Base-by-base conservation (phyloP, 2,888 invertebrate genomes). In the Terebella lapidaria region DNA sequence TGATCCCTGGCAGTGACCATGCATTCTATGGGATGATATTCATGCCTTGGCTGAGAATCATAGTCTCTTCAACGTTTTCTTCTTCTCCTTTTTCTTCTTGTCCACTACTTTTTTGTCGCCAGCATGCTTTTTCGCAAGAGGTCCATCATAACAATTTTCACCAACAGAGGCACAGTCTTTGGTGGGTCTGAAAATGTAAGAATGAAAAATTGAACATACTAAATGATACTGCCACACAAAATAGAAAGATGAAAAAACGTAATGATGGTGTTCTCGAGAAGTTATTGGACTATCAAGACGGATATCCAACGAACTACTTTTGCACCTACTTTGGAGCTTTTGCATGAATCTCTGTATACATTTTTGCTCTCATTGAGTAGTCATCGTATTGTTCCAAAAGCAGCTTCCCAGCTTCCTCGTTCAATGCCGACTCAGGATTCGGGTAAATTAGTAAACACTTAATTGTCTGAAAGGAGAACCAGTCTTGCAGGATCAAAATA, bases 401-500 rank as follows among this genome's bases (percentile, higher is more conserved):
- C 80, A 96, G 84, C 83, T 92, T 93, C 22, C 94, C 95, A 59
- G 95, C 95, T 83, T 95, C 95, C 79, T 94, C 95, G 81, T 96
- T 96, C 71, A 96, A 86, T 70, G 95, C 95, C 60, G 94, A 95
- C 83, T 96, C 95, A 3, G 94, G 89, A 86, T 96, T 96, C 77
- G 95, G 95, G 79, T 93, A 93, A 82, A 96, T 95, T 70, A 96
- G 86, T 79, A 96, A 86, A 85, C 95, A 95, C 84, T 92, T 92
- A 64, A 96, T 88, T 64, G 94, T 91, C 89, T 89, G 77, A 61
- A 80, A 76, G 67, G 49, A 51, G 24, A 59, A 35, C 45, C 24
- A 15, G n/a, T n/a, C n/a, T n/a, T n/a, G n/a, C n/a, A n/a, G n/a
- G n/a, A n/a, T n/a, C n/a, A n/a, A n/a, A n/a, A n/a, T n/a, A n/a